Conservation (phyloP, 2,797 vertebrate genomes). For the Enteromius thamalakanensis region DNA sequence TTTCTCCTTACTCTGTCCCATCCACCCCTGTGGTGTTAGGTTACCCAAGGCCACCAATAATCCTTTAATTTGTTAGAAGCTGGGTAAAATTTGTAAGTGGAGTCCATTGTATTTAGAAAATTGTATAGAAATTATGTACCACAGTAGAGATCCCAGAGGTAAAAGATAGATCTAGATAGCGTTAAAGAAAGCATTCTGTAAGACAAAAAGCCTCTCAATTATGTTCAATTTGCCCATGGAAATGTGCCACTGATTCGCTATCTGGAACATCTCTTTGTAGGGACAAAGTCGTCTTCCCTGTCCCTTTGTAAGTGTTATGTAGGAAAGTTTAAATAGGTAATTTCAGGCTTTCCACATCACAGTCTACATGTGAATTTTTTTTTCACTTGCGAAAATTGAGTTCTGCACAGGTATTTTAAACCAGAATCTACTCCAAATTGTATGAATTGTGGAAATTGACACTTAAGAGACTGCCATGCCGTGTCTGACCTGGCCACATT, state of each 20-base stretch:
- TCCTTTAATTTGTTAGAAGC: slow-evolving; percentile 10
- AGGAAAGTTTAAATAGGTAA: not conserved
- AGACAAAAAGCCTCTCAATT: slow-evolving; percentile 21
- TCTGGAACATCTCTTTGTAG: not conserved
- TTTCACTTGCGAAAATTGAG: not conserved
- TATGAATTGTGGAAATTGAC: not conserved
- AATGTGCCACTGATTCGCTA: not conserved
- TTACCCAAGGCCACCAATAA: slow-evolving; percentile 18
- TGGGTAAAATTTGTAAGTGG: not conserved
- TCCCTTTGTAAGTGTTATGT: not conserved
- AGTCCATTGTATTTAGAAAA: slow-evolving; percentile 25
- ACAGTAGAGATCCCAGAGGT: not conserved
- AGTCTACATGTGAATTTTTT: not conserved
- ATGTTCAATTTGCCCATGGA: slow-evolving; percentile 13
- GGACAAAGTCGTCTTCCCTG: not conserved
- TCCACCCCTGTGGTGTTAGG: not conserved
- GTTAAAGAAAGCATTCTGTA: slow-evolving; percentile 8
- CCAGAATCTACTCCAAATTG: not conserved
- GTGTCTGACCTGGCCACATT: not conserved
- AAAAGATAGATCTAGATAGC: slow-evolving; percentile 1
- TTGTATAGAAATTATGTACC: not conserved
- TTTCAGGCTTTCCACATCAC: not conserved
- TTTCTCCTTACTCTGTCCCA: not conserved
- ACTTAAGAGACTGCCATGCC: not conserved
- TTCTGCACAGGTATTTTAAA: not conserved